Conservation (phyloP, 2,888 invertebrate species). For the Mythimna lalbum region DNA sequence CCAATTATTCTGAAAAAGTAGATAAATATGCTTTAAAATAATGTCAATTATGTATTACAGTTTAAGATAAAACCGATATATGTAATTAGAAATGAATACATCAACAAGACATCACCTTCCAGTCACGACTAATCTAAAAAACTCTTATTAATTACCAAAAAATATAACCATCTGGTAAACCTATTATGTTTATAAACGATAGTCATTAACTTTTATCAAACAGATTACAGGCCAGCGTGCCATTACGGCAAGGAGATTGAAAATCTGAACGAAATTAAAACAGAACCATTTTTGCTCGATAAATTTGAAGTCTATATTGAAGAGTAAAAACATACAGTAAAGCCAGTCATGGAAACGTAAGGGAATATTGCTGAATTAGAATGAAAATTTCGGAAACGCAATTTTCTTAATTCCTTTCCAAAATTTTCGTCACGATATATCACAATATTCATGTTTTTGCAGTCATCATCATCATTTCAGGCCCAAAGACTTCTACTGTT, state of each 20-base stretch:
- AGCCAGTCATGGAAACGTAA: neutral
- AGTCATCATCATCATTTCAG: no score
- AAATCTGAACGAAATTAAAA: conserved; percentile 64
- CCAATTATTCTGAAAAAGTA: no score
- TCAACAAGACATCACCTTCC: no score
- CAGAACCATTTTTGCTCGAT: conserved; percentile 49
- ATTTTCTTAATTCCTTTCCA: no score
- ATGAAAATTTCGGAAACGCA: no score
- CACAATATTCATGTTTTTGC: no score
- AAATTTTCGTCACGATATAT: no score
- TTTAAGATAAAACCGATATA: no score
- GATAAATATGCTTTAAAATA: no score
- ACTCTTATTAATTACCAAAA: conserved; percentile 9
- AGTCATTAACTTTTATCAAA: conserved; percentile 60
- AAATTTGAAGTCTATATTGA: conserved; percentile 28
- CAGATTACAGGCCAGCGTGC: conserved; percentile 49
- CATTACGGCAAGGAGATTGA: conserved; percentile 63
- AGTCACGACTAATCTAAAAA: neutral
- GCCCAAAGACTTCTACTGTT: no score
- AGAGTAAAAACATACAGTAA: conserved; percentile 17
- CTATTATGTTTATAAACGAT: conserved; percentile 55
- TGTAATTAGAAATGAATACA: no score
- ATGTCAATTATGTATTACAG: no score
- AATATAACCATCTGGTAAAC: conserved; percentile 5
- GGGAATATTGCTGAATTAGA: neutral